Evolutionary conservation across 2,888 invertebrate genomes (phyloP), one percentile per base, ranked within the genome.

Genomic region (Trichogramma evanescens): DNA sequence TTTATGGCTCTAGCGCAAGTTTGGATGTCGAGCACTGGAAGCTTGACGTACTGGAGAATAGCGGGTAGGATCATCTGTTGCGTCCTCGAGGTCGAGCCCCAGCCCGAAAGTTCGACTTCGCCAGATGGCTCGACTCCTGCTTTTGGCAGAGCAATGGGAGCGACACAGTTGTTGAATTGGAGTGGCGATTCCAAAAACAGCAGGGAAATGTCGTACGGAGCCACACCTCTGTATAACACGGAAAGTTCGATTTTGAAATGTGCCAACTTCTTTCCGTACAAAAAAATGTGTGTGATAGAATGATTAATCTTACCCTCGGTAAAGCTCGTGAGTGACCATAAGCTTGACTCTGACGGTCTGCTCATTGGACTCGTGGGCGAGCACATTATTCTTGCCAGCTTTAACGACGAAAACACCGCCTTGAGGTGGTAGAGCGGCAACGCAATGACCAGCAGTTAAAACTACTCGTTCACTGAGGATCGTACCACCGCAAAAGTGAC

Each of bases 201-300:
- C 5, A 84, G 65, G 41, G 81, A 82, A 38, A 84, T 79, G 69
- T 84, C 84, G 66, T 82, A 79, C 40, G 78, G 77, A 9, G 70
- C 74, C 46, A 74, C 72, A 1, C 67, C 69, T 4, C 74, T 74
- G 61, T 41, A 66, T 63, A 57, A 26, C 26, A 26, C 26, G 26
- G 26, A 26, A 26, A 26, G 6, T 26, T 26, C 26, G 26, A 26
- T 26, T 26, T 26, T 26, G 26, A 26, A 26, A 26, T 26, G 26
- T 26, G 26, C 26, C 3, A 26, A 2, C 2, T 26, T 26, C 2
- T 26, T 26, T 26, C 26, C 26, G 26, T 26, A 26, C 26, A 26
- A 26, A 26, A 26, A 26, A 26, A 26, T 26, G 26, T 26, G 26
- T 26, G 26, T 45, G n/a, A 63, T 3, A 58, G 45, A 8, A 8